Evolutionary conservation across 2,797 vertebrate species (phyloP), one percentile per base, ranked within the genome.

Genomic region (Buceros bicornis): DNA sequence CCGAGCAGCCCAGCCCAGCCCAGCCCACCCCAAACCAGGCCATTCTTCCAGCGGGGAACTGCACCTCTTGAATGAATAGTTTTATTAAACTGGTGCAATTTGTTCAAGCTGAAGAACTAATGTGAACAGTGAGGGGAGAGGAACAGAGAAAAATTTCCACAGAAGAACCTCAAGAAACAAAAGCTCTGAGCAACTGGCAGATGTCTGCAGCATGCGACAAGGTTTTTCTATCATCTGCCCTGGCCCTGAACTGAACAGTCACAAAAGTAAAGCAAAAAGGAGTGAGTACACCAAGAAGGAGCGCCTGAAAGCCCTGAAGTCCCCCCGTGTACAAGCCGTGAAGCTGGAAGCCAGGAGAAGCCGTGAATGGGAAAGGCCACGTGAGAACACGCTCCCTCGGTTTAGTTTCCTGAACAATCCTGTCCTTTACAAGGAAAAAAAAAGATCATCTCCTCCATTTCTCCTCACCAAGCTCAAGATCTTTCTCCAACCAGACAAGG

Each of bases 101-200:
- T 87, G 82, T 85, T 95, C 79, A 79, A 79, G 89, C 45, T 93
- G 90, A 87, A 87, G 82, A 94, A 87, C 90, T 84, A 84, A 91
- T 78, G 37, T 5, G 58, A 87, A 64, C 50, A 71, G 92, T 3
- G 6, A 84, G 54, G 50, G 79, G 89, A 84, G 66, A 86, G 71
- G 47, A 88, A 65, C 8, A 22, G 67, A 81, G 21, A 62, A 54
- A 87, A 91, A 82, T 28, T 28, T 57, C 69, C 76, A 6, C 11
- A 16, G 90, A 89, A 78, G 60, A 60, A 89, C 82, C 73, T 91
- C 76, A 29, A 78, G 74, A 74, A 91, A 82, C 4, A 42, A 26
- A 58, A 70, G 79, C 56, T 89, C 66, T 76, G 60, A 76, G 51
- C 10, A 93, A 40, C 10, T 29, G 77, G 64, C 62, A 76, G 93